phyloP scores from a whole-genome alignment of 2,888 invertebrate genomes.

The Latrodectus hesperus region DNA sequence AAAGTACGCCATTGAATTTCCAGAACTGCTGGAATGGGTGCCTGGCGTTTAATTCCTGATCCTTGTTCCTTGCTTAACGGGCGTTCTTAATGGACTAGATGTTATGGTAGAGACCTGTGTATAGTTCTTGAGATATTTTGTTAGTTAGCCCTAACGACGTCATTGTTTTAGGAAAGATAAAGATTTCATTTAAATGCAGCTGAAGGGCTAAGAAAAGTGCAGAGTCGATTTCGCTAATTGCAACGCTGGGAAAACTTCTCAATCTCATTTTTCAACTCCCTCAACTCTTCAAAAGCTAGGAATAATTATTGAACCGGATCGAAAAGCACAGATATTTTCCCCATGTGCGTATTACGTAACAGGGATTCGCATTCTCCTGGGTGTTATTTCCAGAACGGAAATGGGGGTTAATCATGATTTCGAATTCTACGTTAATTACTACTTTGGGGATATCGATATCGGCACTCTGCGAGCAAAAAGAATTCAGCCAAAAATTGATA shows the following conservation, averaged over 20 bases:
- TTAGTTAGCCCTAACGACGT: background rate
- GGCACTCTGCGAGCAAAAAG: too few relatives aligned
- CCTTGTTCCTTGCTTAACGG: slow-evolving; percentile 41
- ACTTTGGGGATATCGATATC: background rate
- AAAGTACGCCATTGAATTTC: slow-evolving; percentile 53
- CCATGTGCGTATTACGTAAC: background rate
- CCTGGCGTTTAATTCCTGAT: slow-evolving; percentile 45
- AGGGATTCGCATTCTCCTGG: background rate
- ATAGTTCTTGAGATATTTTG: background rate
- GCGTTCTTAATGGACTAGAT: slow-evolving; percentile 26
- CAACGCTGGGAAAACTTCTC: background rate
- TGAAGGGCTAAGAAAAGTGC: background rate
- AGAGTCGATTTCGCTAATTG: background rate
- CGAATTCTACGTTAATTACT: background rate
- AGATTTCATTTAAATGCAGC: background rate
- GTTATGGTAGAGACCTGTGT: background rate
- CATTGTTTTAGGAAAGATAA: background rate
- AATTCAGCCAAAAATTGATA: too few relatives aligned
- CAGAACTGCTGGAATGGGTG: slow-evolving; percentile 29
- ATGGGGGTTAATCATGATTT: background rate
- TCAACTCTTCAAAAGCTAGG: background rate
- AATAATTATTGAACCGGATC: background rate
- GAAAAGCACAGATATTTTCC: background rate
- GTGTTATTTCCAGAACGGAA: background rate
- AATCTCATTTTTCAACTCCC: background rate